These are phyloP conservation scores for Sinocyclocheilus rhinocerous DNA, from an alignment of 2,113 vertebrate species.

Conservation along the genomic window DNA sequence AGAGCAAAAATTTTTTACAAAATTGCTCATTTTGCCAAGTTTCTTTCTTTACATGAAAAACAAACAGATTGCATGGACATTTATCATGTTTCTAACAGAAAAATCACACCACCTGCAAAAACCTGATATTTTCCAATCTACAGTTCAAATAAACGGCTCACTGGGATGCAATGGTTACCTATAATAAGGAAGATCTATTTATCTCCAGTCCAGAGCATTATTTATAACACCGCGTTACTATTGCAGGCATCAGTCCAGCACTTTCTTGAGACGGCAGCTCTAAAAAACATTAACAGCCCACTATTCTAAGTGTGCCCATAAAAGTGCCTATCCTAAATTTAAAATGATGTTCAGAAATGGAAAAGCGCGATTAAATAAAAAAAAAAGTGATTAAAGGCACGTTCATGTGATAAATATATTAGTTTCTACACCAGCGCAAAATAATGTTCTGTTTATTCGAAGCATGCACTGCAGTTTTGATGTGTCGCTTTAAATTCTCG, in stretches of 20 bases:
- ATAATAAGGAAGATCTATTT: not conserved
- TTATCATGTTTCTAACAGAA: not conserved
- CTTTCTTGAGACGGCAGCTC: not conserved
- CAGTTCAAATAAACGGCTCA: not conserved
- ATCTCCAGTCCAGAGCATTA: conserved; percentile 17
- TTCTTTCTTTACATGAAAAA: not conserved
- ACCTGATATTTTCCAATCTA: not conserved
- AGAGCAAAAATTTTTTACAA: not conserved
- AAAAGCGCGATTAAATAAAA: too few species aligned
- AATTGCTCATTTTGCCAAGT: not conserved
- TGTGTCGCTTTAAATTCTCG: too few species aligned
- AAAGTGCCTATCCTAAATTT: conserved; percentile 29
- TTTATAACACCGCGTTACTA: conserved; percentile 14
- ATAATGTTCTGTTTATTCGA: too few species aligned
- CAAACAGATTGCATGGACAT: not conserved
- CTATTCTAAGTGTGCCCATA: conserved; percentile 9
- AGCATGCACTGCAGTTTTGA: too few species aligned
- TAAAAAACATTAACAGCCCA: conserved; percentile 1
- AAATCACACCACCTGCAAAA: not conserved
- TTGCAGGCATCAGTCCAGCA: not conserved
- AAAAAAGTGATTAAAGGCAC: too few species aligned
- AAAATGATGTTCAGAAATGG: conserved; percentile 14
- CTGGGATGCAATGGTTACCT: not conserved
- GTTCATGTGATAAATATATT: too few species aligned
- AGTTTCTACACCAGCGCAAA: too few species aligned